Base-by-base conservation (phyloP, 2,888 invertebrate species). In the Muschampia plurimacula region DNA sequence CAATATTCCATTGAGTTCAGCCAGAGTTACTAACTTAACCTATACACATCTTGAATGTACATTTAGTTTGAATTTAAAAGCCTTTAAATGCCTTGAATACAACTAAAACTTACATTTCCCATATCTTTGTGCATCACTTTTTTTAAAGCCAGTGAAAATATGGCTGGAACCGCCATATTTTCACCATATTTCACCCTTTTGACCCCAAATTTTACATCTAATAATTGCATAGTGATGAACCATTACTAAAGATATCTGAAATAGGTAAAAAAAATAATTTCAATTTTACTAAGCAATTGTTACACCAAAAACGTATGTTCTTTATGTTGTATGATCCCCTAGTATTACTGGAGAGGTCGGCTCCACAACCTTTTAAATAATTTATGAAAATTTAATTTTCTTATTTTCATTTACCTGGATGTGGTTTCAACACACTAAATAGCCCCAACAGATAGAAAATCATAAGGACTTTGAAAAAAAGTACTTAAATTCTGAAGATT, bases 1-100 rank as follows among this genome's bases (percentile, higher is more conserved):
- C 93, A 92, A 92, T 92, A 93, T 92, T 93, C 93, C 93, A 89
- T 87, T 75, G 63, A 62, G 32, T 44, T 44, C 55, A n/a, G 70
- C 75, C 76, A 78, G 74, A 67, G 49, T 69, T 73, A 71, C 74
- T 77, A 86, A 86, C 84, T 89, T 93, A 93, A 93, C 93, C 93
- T 93, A 69, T 57, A n/a, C 71, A 15, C 44, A 32, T n/a, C 10
- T 15, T 65, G 67, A 69, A 57, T 62, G 44, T 66, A 39, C 22
- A 65, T 46, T 73, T 41, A 39, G 22, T 67, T 60, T 60, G 41
- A 32, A 60, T 46, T 39, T 71, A 52, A 9, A 13, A 1, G 12
- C 39, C 39, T 4, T 15, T 0, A 36, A 66, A 66, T 3, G 15
- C 15, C 22, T 8, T 36, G 2, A 36, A 66, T 39, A 41, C n/a